Base-by-base conservation (phyloP, 1,140 invertebrate genomes). In the Parapsyche elsis region DNA sequence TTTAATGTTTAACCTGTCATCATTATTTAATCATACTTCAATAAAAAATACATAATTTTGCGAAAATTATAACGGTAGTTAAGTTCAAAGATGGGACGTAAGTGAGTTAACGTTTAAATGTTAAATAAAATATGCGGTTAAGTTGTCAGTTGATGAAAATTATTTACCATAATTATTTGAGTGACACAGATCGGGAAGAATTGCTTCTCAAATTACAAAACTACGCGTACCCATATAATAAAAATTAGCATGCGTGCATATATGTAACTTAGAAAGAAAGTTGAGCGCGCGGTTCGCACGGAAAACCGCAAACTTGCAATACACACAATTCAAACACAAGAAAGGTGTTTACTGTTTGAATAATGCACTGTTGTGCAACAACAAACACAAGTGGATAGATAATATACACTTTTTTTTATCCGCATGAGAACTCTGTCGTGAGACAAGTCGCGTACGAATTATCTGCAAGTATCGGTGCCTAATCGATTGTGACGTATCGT, bases 391-490 rank as follows among this genome's bases (percentile, higher is more conserved):
- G 30, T 38, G 30, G 30, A n/a, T 10, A 9, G 71, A 74, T 46
- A 74, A 74, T 16, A 14, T 49, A 12, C 1, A 5, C 24, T 21
- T 53, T 75, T 75, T 57, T 49, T 49, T 14, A 73, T 46, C 45
- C 30, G 71, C 45, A 73, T 75, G 73, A 75, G 73, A 75, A 75
- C 24, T 30, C n/a, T 49, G 24, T 75, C 73, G 73, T 75, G 73
- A 23, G 73, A 75, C 21, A 46, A 21, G 10, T 73, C 71, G 71
- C 71, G 71, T 16, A 16, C 19, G 44, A 73, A 38, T 19, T 24
- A 67, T 24, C 10, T 24, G 2, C 53, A 10, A 67, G 19, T 67
- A 67, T 21, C 12, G 61, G 10, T 4, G 12, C 61, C 21, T n/a
- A 67, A 73, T 73, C 46, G 64, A 67, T 67, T 67, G 12, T 67